These are phyloP conservation scores for Sphenodon punctatus DNA, from an alignment of 2,797 vertebrate genomes.

Conservation along the genomic window DNA sequence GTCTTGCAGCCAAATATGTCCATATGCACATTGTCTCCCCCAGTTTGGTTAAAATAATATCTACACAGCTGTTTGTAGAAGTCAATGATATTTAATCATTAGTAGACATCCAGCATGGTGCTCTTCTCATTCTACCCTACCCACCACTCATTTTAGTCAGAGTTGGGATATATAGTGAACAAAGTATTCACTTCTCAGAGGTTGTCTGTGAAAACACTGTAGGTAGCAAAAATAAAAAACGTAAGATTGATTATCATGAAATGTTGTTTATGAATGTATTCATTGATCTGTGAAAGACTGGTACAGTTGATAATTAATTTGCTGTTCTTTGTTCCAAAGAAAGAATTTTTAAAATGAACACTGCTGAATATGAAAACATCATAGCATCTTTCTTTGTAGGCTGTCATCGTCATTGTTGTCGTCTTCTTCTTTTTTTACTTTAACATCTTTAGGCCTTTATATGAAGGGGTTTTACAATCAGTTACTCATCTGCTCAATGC, in stretches of 20 bases:
- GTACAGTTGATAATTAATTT: background rate
- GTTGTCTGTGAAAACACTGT: too few species aligned
- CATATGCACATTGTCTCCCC: too few species aligned
- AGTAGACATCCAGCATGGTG: too few species aligned
- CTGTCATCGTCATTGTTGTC: too few species aligned
- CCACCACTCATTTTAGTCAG: background rate
- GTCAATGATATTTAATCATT: too few species aligned
- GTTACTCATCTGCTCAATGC: background rate
- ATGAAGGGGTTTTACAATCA: background rate
- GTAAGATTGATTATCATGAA: background rate
- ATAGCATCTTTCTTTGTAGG: background rate
- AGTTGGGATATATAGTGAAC: background rate
- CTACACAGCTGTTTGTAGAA: too few species aligned
- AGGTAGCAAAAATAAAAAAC: too few species aligned
- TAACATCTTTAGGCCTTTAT: background rate
- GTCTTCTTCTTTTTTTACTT: background rate
- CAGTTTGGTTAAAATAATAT: too few species aligned
- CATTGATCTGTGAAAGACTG: background rate
- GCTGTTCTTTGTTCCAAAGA: background rate
- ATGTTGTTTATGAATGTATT: background rate
- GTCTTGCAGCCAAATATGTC: too few species aligned
- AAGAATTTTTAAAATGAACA: background rate
- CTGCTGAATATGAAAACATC: background rate
- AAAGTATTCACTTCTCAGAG: too few species aligned
- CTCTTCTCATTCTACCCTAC: too few species aligned